These are phyloP conservation scores for Anser cygnoides DNA, from an alignment of 2,113 vertebrate species.

Conservation along the genomic window DNA sequence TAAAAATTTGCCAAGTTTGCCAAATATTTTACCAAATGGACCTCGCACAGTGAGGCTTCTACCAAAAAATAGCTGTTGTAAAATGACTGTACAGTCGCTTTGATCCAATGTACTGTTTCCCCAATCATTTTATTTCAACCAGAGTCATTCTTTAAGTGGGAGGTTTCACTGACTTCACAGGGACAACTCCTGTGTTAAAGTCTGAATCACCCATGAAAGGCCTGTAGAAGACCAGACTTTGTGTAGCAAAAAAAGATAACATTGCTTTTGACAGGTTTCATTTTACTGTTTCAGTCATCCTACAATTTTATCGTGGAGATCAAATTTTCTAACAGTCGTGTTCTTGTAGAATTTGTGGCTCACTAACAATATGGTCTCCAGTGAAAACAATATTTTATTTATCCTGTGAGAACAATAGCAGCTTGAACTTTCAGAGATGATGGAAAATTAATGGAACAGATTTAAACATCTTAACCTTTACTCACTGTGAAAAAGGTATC, in stretches of 20 bases:
- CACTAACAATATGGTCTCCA: not conserved
- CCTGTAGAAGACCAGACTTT: not conserved
- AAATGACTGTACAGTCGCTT: not conserved
- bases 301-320: not conserved
- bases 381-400: not conserved
- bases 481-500: not conserved
- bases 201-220: not conserved
- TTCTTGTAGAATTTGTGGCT: not conserved
- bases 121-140: not conserved
- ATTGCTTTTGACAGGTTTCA: not conserved
- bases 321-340: not conserved
- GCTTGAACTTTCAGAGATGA: not conserved
- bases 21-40: not conserved
- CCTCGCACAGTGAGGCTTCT: not conserved
- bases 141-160: not conserved
- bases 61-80: not conserved
- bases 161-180: not conserved
- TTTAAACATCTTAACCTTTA: constrained; percentile 5
- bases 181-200: not conserved
- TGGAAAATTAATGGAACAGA: not conserved
- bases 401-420: not conserved
- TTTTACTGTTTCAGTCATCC: not conserved
- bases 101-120: not conserved
- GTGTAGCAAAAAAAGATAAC: not conserved
- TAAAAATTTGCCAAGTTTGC: not conserved